phyloP scores from a whole-genome alignment of 2,888 invertebrate genomes.

The Dynastes maya region DNA sequence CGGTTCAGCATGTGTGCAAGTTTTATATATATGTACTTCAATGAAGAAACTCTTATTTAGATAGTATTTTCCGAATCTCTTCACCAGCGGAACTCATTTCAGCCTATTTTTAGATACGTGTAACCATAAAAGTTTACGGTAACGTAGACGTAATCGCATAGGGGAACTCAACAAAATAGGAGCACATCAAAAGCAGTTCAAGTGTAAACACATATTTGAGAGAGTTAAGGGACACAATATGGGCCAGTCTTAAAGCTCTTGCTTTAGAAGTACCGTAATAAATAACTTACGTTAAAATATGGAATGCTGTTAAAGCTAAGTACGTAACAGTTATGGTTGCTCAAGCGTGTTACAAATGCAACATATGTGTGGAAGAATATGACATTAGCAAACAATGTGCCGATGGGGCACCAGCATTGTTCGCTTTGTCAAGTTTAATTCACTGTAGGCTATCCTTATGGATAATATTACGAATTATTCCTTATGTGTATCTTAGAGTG shows the following conservation, averaged over 20 bases:
- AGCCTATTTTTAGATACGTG: conserved; percentile 33
- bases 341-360: conserved; percentile 17
- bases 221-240: conserved; percentile 37
- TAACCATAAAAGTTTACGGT: conserved; percentile 42
- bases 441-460: too few relatives aligned
- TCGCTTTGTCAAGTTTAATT: not conserved
- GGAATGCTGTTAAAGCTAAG: conserved; percentile 31
- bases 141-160: conserved; percentile 29
- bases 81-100: not conserved
- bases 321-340: conserved; percentile 40
- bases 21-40: conserved; percentile 3
- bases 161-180: conserved; percentile 37
- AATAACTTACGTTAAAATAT: conserved; percentile 35
- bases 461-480: too few relatives aligned
- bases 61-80: conserved; percentile 18
- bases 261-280: conserved; percentile 6
- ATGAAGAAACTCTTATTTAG: conserved; percentile 18
- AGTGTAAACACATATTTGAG: conserved; percentile 45
- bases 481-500: too few relatives aligned
- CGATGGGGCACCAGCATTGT: conserved; percentile 4
- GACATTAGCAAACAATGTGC: not conserved
- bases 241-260: conserved; percentile 26
- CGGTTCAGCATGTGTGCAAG: not conserved
- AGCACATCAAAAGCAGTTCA: conserved; percentile 36
- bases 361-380: conserved; percentile 7